A percentile compares a stretch with the other conserved stretches of the same genome.
Conservation (phyloP, 2,113 vertebrate species). For the Alligator mississippiensis region DNA sequence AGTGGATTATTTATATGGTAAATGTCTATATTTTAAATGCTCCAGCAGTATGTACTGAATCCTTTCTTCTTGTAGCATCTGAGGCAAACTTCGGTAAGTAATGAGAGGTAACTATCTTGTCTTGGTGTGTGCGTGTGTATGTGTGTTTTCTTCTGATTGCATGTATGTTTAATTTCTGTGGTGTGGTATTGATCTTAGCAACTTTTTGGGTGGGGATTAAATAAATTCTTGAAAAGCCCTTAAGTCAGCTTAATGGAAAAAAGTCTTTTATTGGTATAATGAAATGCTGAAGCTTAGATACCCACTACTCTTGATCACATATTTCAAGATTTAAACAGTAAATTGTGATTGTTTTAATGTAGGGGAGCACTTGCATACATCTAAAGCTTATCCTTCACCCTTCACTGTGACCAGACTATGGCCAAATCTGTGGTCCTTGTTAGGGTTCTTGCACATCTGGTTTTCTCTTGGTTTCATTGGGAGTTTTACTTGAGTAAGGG, state of each 20-base stretch:
- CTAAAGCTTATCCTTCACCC: neutral
- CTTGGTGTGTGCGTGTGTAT: neutral
- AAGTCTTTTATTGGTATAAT: constrained; percentile 56
- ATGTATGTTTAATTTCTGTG: constrained; percentile 30
- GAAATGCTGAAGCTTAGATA: constrained; percentile 56
- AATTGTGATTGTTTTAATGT: constrained; percentile 15
- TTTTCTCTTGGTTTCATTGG: neutral
- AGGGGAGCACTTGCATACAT: neutral
- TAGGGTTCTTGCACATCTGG: neutral
- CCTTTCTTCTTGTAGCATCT: constrained; percentile 69
- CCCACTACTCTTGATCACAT: constrained; percentile 8
- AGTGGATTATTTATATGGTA: constrained; percentile 59
- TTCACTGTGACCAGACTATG: rapidly evolving
- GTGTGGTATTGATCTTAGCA: neutral
- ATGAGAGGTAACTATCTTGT: constrained; percentile 68
- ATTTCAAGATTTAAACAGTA: constrained; percentile 19
- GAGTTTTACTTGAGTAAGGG: constrained; percentile 19
- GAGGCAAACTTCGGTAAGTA: constrained; percentile 71
- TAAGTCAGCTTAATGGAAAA: constrained; percentile 48
- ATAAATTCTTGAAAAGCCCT: neutral
- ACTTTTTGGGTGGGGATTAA: neutral
- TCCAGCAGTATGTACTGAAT: constrained; percentile 64
- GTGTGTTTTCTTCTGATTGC: constrained; percentile 24
- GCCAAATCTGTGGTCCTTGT: neutral
- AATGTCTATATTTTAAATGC: constrained; percentile 57